Evolutionary conservation across 2,797 vertebrate species (phyloP).

Genomic region (Ctenosaura bakeri): DNA sequence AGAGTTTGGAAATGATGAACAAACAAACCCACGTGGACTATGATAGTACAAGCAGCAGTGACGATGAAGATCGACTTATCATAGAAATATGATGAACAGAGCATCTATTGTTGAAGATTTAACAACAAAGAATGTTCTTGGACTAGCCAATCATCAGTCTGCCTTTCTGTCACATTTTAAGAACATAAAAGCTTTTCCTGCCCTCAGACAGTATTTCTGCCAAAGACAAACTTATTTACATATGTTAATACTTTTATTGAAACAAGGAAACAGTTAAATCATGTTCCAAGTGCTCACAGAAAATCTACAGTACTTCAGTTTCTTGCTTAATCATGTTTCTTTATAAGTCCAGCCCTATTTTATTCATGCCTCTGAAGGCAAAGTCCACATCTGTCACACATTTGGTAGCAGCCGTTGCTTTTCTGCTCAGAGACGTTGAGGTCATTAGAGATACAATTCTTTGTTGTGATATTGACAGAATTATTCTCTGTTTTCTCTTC

Average conservation of each 20-base stretch:
- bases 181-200: slow-evolving; percentile 66
- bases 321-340: not conserved
- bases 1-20: slow-evolving; percentile 79
- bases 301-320: not conserved
- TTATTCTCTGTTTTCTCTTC: slow-evolving; percentile 14
- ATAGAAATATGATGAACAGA: slow-evolving; percentile 79
- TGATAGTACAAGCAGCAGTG: slow-evolving; percentile 84
- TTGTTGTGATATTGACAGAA: not conserved
- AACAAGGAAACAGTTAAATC: not conserved
- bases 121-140: not conserved
- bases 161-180: slow-evolving; percentile 36
- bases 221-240: slow-evolving; percentile 36
- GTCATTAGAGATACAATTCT: not conserved
- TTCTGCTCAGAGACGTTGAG: not conserved
- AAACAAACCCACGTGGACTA: slow-evolving; percentile 81
- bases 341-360: not conserved
- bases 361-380: slow-evolving; percentile 30
- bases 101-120: not conserved
- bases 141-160: not conserved
- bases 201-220: slow-evolving; percentile 49
- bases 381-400: not conserved
- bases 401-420: not conserved
- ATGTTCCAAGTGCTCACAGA: not conserved
- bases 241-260: not conserved
- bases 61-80: slow-evolving; percentile 84